Evolutionary conservation across 2,888 invertebrate species (phyloP).

Genomic region (Dicyrtoma fusca): DNA sequence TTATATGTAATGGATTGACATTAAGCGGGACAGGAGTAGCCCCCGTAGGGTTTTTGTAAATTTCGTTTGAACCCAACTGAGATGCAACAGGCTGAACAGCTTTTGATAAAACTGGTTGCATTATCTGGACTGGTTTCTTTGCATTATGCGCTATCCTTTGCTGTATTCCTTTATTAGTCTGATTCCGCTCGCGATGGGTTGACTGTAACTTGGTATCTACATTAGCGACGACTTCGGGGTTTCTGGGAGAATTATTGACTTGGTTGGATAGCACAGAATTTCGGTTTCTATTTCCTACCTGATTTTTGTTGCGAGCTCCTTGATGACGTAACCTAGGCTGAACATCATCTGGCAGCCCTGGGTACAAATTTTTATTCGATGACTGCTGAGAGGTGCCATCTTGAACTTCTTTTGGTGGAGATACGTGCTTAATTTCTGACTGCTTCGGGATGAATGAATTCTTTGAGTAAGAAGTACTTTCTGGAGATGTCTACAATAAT

Average conservation of each 20-base stretch:
- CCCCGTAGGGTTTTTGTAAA: neutral
- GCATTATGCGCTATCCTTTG: neutral
- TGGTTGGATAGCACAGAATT: too few relatives aligned
- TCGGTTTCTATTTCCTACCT: too few relatives aligned
- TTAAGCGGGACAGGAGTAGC: neutral
- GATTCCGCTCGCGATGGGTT: neutral
- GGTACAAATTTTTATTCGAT: too few relatives aligned
- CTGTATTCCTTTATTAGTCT: neutral
- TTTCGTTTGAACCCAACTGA: neutral
- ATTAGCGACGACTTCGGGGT: too few relatives aligned
- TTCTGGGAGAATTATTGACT: too few relatives aligned
- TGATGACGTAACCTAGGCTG: too few relatives aligned
- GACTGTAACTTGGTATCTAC: too few relatives aligned
- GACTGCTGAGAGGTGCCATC: too few relatives aligned
- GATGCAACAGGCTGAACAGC: slow-evolving; percentile 8
- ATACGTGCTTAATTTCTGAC: neutral
- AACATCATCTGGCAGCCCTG: too few relatives aligned
- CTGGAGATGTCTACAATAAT: neutral
- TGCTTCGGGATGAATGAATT: neutral
- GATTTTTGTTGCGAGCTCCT: too few relatives aligned
- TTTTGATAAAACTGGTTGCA: neutral
- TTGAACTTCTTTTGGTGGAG: too few relatives aligned
- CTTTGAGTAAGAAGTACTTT: neutral
- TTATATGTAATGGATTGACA: neutral
- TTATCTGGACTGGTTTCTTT: neutral